phyloP scores from a whole-genome alignment of 2,888 invertebrate genomes.

The Drosophila flavopinicola region DNA sequence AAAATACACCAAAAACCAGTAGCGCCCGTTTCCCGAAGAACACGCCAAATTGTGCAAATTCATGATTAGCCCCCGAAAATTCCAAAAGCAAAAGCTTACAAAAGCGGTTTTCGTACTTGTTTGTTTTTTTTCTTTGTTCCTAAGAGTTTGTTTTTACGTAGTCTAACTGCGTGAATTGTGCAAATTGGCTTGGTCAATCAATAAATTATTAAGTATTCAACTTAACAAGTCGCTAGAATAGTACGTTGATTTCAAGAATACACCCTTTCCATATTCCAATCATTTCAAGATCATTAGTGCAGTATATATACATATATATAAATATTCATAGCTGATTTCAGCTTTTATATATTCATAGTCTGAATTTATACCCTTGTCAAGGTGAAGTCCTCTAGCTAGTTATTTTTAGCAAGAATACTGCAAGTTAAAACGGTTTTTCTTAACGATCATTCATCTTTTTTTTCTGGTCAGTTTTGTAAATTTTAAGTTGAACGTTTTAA shows the following conservation, averaged over 20 bases:
- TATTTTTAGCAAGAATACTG: background rate
- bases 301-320: background rate
- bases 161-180: background rate
- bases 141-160: constrained; percentile 3
- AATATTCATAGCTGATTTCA: background rate
- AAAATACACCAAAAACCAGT: constrained; percentile 27
- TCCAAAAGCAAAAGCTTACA: constrained; percentile 20
- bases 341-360: no score
- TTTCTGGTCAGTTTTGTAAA: background rate
- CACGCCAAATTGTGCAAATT: constrained; percentile 47
- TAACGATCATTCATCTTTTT: constrained; percentile 28
- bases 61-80: constrained; percentile 49
- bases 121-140: background rate
- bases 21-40: constrained; percentile 35
- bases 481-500: background rate
- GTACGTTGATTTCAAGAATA: background rate
- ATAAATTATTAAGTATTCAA: background rate
- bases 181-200: background rate
- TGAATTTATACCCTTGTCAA: background rate
- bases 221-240: background rate
- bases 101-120: constrained; percentile 15
- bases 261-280: no score
- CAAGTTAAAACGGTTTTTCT: background rate
- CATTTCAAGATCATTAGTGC: background rate
- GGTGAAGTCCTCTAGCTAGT: background rate